A percentile compares a stretch with the other conserved stretches of the same genome.
Conservation (phyloP, 2,797 vertebrate species). For the Epinephelus coioides region DNA sequence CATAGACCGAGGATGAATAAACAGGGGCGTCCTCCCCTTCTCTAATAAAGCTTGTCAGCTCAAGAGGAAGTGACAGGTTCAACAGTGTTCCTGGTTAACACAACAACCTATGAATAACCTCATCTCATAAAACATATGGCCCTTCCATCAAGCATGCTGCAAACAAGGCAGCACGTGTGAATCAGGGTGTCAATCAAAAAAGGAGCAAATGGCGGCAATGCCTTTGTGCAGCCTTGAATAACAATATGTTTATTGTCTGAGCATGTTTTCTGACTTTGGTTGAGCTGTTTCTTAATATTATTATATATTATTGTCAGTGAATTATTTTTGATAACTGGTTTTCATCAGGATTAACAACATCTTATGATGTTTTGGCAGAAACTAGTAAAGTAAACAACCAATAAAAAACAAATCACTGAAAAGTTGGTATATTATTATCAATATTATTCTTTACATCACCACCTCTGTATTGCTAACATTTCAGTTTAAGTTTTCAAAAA, state of each 20-base stretch:
- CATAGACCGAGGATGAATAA: slow-evolving; percentile 54
- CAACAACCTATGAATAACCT: slow-evolving; percentile 77
- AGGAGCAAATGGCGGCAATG: neutral
- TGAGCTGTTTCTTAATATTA: neutral
- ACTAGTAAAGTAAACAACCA: slow-evolving; percentile 2
- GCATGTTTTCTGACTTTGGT: neutral
- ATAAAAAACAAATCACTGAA: neutral
- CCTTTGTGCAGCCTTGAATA: slow-evolving; percentile 33
- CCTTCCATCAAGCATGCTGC: slow-evolving; percentile 59
- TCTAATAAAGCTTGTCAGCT: slow-evolving; percentile 74
- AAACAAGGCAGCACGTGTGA: slow-evolving; percentile 62
- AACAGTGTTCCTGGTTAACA: slow-evolving; percentile 75
- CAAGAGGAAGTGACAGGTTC: slow-evolving; percentile 77
- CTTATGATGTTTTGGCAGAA: neutral
- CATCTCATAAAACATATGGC: slow-evolving; percentile 72
- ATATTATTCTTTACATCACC: neutral
- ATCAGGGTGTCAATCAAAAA: slow-evolving; percentile 68
- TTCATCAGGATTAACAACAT: neutral
- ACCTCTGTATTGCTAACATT: neutral
- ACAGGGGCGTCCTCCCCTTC: slow-evolving; percentile 45
- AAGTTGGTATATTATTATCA: neutral
- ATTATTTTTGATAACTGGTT: neutral
- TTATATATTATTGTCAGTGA: neutral
- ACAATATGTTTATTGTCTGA: neutral
- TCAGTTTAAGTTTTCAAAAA: neutral